These are phyloP conservation scores for Drosophila sucinea DNA, from an alignment of 1,140 invertebrate genomes.

Conservation along the genomic window DNA sequence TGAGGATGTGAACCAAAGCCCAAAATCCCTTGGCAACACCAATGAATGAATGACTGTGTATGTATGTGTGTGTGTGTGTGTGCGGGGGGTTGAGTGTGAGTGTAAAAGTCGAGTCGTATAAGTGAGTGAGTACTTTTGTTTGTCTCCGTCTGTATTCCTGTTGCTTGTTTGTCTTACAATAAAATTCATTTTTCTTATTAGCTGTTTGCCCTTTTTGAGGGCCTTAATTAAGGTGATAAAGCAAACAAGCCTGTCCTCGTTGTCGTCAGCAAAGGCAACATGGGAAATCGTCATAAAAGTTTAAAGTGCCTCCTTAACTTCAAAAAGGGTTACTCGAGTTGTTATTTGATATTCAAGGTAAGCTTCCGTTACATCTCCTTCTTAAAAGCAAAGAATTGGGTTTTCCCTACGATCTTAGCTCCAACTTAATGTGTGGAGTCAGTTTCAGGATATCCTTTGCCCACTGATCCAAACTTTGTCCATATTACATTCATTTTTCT, in stretches of 20 bases:
- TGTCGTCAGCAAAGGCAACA: neutral
- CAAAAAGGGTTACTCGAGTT: neutral
- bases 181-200: constrained; percentile 57
- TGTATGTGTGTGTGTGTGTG: constrained; percentile 31
- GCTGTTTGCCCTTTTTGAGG: constrained; percentile 23
- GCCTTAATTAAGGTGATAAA: constrained; percentile 62
- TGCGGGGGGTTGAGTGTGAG: constrained; percentile 18
- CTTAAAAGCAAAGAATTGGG: too few relatives aligned
- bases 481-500: too few relatives aligned
- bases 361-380: too few relatives aligned
- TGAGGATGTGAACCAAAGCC: constrained; percentile 11
- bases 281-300: constrained; percentile 30
- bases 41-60: constrained; percentile 38
- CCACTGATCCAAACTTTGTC: too few relatives aligned
- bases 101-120: constrained; percentile 22
- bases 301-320: neutral
- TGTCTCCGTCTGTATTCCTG: constrained; percentile 13
- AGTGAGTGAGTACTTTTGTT: constrained; percentile 13
- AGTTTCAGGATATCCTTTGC: too few relatives aligned
- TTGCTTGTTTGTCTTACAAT: constrained; percentile 14
- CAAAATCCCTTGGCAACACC: constrained; percentile 67
- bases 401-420: too few relatives aligned
- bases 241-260: constrained; percentile 38
- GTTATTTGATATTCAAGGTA: neutral
- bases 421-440: too few relatives aligned